Evolutionary conservation across 2,113 vertebrate genomes (phyloP), one percentile per base, ranked within the genome.

Genomic region (Thymallus thymallus): DNA sequence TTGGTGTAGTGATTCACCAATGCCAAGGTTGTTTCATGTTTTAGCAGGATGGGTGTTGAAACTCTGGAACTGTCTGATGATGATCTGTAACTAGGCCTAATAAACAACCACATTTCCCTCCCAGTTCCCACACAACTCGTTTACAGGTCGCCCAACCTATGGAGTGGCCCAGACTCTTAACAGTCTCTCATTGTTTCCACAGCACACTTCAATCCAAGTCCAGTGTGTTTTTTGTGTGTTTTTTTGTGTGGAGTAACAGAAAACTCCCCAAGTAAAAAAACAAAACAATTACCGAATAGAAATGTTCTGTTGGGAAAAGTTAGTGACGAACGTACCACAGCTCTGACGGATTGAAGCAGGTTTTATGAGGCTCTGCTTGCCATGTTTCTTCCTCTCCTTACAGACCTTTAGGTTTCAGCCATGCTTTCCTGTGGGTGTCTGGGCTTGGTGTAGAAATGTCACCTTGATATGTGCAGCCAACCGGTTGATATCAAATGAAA

Each of bases 401-500:
- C n/a, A 29, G 2, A 62, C n/a, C 32, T 10, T 71, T 63, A 22
- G 48, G 26, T 24, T 60, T 72, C 41, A 71, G 56, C 18, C 29
- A 55, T 3, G 58, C 20, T 23, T 24, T 70, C 45, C 30, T 63
- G 30, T 60, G 62, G 56, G 61, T 16, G 41, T 68, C 6, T 76
- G 67, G 56, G 51, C 67, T 24, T 58, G 46, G 71, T 35, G 72
- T 72, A 41, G 6, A 29, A 65, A 64, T 72, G 13, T 56, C 16
- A 26, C 13, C 41, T 62, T 70, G 35, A 30, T 61, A 20, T 65
- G 18, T 69, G 5, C 35, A 41, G 35, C 35, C 35, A 7, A 12
- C 32, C 4, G 45, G 26, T 18, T 69, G 48, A 69, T 66, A 63
- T 61, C 26, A 58, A 41, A 41, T 2, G 35, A 73, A 85, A 72